A percentile compares a stretch with the other conserved stretches of the same genome.
These are phyloP conservation scores for Bombycilla garrulus DNA, from an alignment of 2,113 vertebrate species.

Conservation along the genomic window DNA sequence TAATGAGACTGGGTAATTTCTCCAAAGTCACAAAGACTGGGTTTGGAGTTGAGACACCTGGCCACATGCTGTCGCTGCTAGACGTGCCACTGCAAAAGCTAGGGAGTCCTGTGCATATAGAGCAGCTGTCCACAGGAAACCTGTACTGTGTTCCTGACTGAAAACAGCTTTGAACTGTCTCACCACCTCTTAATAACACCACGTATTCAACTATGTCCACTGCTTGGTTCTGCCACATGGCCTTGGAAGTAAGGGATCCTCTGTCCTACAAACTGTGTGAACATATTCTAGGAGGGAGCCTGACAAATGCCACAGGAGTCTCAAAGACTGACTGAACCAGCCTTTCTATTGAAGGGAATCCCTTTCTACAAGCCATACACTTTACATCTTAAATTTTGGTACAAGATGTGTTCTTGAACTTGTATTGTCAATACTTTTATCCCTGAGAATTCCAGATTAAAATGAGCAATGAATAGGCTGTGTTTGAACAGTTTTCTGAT, in stretches of 20 bases:
- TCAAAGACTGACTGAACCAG: not conserved
- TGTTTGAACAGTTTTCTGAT: not conserved
- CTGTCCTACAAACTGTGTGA: not conserved
- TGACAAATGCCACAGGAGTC: not conserved
- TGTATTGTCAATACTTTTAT: not conserved
- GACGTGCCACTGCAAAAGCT: not conserved
- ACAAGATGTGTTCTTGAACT: not conserved
- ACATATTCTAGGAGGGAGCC: not conserved
- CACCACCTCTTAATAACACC: not conserved
- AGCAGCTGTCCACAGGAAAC: not conserved
- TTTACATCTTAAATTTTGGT: not conserved
- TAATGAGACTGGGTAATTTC: not conserved
- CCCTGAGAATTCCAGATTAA: not conserved
- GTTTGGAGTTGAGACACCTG: not conserved
- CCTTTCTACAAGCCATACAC: not conserved
- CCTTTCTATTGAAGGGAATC: not conserved
- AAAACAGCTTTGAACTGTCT: not conserved
- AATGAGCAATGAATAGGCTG: not conserved
- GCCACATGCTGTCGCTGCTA: fast-evolving
- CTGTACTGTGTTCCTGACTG: not conserved
- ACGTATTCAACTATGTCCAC: not conserved
- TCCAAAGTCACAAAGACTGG: not conserved
- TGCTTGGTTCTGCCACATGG: not conserved
- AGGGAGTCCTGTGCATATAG: not conserved
- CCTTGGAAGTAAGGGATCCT: not conserved